Evolutionary conservation across 2,888 invertebrate genomes (phyloP), one percentile per base, ranked within the genome.

Genomic region (Saturnia japonica): DNA sequence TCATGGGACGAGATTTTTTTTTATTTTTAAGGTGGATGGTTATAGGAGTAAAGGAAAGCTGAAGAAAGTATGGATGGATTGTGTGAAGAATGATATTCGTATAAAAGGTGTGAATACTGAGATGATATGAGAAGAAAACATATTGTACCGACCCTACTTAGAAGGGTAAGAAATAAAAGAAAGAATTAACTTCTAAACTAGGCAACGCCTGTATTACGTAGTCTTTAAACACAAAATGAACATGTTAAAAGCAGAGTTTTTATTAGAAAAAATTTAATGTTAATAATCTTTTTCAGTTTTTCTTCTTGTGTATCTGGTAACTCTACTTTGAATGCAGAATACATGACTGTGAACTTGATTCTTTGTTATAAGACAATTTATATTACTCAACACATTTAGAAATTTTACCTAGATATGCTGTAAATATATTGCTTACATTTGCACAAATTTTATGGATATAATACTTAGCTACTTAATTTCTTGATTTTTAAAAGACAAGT

Each of bases 301-400:
- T 34, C 34, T 54, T 54, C 4, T 28, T 60, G 25, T 60, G 12
- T 4, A 28, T 60, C 57, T 28, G 57, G 57, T 25, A 60, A 28
- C 28, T 14, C 25, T 28, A 14, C 4, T 2, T 25, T 28, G 57
- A 60, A 60, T 14, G 57, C 57, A 60, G 57, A 60, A 60, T 28
- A 14, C 28, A 60, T 60, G 57, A 60, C 28, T 28, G 57, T 60
- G 57, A 60, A 60, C 57, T 60, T 60, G 57, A 28, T 60, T 60
- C 57, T 60, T 60, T 60, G 57, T 60, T 60, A 60, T 25, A 60
- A 60, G 12, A 25, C 6, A 60, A 25, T 14, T 60, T 60, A 60
- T 14, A 60, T 25, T 25, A 60, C 25, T 60, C 57, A 60, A 28
- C 28, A 60, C 25, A 60, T 28, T 60, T 12, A 60, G 57, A 28